Evolutionary conservation across 2,888 invertebrate genomes (phyloP).

Genomic region (Selenia dentaria): DNA sequence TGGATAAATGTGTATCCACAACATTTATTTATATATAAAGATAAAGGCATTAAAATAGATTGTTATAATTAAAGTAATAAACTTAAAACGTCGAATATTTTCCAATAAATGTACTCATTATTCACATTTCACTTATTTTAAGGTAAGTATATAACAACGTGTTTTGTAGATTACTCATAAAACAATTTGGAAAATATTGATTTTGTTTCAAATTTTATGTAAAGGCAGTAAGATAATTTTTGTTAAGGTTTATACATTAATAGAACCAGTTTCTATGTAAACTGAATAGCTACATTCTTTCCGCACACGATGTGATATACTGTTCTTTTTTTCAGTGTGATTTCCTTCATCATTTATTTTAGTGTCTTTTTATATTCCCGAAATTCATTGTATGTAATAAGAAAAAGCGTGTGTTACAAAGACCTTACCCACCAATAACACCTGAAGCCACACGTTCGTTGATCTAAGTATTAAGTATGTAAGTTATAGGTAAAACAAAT

Average conservation of each 20-base stretch:
- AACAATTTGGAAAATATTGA: slow-evolving; percentile 12
- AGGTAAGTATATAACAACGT: slow-evolving; percentile 28
- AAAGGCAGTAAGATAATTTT: slow-evolving; percentile 26
- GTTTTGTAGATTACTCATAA: no score
- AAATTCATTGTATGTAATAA: slow-evolving; percentile 27
- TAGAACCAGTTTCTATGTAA: slow-evolving; percentile 19
- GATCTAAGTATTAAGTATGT: slow-evolving; percentile 81
- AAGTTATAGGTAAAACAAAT: slow-evolving; percentile 73
- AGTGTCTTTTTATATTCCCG: slow-evolving; percentile 31
- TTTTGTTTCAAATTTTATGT: slow-evolving; percentile 22
- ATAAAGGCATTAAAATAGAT: slow-evolving; percentile 59
- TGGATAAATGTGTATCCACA: slow-evolving; percentile 62
- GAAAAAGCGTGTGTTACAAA: slow-evolving; percentile 68
- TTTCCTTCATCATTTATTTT: slow-evolving; percentile 32
- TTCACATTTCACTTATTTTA: slow-evolving; percentile 37
- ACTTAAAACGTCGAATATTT: slow-evolving; percentile 45
- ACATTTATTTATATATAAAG: slow-evolving; percentile 53
- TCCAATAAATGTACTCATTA: slow-evolving; percentile 48
- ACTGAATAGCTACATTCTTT: slow-evolving; percentile 19
- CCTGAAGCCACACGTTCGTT: slow-evolving; percentile 79
- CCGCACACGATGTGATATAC: slow-evolving; percentile 1
- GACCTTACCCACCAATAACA: slow-evolving; percentile 81
- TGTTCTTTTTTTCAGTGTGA: slow-evolving; percentile 59
- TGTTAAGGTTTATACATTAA: slow-evolving; percentile 18
- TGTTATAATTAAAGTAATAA: slow-evolving; percentile 29